Evolutionary conservation across 1,140 invertebrate species (phyloP), one percentile per base, ranked within the genome.

Genomic region (Brachionus calyciflorus): DNA sequence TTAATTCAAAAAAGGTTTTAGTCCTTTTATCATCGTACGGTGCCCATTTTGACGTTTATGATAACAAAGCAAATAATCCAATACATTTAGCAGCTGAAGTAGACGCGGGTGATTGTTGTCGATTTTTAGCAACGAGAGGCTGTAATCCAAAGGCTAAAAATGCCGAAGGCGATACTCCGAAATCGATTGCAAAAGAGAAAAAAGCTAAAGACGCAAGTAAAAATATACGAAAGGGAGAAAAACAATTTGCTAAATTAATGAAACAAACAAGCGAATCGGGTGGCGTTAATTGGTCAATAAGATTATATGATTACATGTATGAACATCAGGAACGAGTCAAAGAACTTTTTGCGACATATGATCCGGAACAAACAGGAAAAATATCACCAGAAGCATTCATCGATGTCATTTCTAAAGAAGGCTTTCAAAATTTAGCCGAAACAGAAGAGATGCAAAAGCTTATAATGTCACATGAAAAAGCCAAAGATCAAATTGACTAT

Each of bases 111-210:
- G 80, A 81, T 80, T 84, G 81, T 76, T 82, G 82, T 76, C 82
- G 82, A 76, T 86, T 84, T 77, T 84, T 3, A 80, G 78, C 51
- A 83, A 85, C 73, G 81, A 83, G 83, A 83, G 85, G 85, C 49
- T 84, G 83, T 68, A 86, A 86, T 79, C 83, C 84, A 0, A 85
- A 85, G 79, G 78, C 79, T 26, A 86, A 86, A 78, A 85, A 85
- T 73, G 80, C 80, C 78, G 82, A 83, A 60, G 85, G 84, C 9
- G 77, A 81, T 33, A 80, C 80, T 30, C 80, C 84, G 12, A 82
- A 80, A 78, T 65, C 78, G 10, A 78, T 85, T 26, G 84, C 84
- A 26, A 85, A 86, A 78, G 84, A 84, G 46, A 81, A 79, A 49
- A 82, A 82, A 1, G 79, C 83, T 60, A 86, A 86, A 79, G 83